phyloP scores from a whole-genome alignment of 2,113 vertebrate species.

The Tyrannus savana region DNA sequence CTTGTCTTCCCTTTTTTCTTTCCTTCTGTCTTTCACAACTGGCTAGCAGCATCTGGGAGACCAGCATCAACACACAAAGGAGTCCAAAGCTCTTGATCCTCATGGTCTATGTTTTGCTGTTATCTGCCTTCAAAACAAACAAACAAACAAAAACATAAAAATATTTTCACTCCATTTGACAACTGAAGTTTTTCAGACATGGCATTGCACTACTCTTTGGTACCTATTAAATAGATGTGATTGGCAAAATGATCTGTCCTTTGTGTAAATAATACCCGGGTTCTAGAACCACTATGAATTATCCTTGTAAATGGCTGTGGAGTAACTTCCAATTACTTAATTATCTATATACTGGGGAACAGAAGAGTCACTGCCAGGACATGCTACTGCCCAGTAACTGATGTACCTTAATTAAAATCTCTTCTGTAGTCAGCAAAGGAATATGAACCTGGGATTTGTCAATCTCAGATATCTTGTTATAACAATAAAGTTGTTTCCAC shows the following conservation, averaged over 20 bases:
- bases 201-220: not conserved
- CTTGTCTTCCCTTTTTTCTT: conserved; percentile 46
- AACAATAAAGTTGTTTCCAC: not conserved
- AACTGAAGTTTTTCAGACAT: not conserved
- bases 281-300: not conserved
- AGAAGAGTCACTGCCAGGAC: not conserved
- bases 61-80: conserved; percentile 76
- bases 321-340: not conserved
- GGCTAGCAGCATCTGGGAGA: conserved; percentile 66
- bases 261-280: not conserved
- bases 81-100: conserved; percentile 69
- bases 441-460: not conserved
- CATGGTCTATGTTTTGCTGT: conserved; percentile 63
- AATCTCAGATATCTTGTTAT: not conserved
- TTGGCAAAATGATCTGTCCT: not conserved
- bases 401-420: not conserved
- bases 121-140: conserved; percentile 42
- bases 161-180: not conserved
- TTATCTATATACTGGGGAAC: not conserved
- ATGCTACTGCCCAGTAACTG: not conserved
- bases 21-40: conserved; percentile 66
- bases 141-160: not conserved
- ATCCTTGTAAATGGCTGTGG: not conserved
- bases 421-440: not conserved
- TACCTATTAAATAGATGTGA: not conserved